phyloP scores from a whole-genome alignment of 92 coral and sea anemone species.

The Diadumene lineata region DNA sequence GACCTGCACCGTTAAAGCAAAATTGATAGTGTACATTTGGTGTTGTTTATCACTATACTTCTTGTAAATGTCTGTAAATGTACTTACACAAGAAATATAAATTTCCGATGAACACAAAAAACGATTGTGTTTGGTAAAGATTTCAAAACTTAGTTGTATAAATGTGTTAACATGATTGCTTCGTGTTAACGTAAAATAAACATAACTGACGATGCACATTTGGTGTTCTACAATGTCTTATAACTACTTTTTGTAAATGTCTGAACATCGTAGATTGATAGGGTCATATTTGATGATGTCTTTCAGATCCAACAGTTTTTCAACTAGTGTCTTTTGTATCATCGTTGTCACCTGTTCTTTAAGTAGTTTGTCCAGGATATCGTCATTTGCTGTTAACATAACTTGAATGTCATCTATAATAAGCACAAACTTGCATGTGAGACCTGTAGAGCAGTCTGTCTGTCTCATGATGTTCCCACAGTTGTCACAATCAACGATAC shows the following conservation, averaged over 20 bases:
- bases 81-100: too few species aligned
- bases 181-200: neutral
- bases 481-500: neutral
- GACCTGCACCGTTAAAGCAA: neutral
- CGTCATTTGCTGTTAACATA: conserved; percentile 1
- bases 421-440: conserved; percentile 11
- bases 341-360: neutral
- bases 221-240: neutral
- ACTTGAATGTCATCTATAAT: neutral
- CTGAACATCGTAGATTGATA: neutral
- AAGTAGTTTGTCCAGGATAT: neutral
- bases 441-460: neutral
- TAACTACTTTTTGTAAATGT: too few species aligned
- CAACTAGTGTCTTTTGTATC: neutral
- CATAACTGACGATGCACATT: neutral
- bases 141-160: too few species aligned
- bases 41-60: neutral
- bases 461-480: neutral
- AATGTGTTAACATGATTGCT: too few species aligned
- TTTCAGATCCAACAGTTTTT: neutral
- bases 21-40: neutral
- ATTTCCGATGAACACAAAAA: too few species aligned
- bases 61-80: too few species aligned
- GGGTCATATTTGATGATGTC: conserved; percentile 12
- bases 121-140: too few species aligned